Conservation (phyloP, 2,888 invertebrate genomes). For the Andrena fulva region DNA sequence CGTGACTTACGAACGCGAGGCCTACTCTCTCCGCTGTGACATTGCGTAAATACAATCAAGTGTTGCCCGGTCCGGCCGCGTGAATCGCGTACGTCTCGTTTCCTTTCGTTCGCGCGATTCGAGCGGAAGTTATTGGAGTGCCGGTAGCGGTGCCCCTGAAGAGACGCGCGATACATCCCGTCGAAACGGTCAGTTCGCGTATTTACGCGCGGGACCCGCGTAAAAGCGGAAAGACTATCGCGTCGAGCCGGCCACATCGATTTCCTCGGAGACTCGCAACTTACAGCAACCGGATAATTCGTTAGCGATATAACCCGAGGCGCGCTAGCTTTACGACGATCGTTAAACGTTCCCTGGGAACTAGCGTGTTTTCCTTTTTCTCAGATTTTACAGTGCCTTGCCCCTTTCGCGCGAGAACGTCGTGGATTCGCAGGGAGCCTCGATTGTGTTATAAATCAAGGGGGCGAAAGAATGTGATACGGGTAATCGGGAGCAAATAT, state of each 20-base stretch:
- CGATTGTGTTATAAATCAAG: not conserved
- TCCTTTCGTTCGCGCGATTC: not conserved
- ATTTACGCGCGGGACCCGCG: slow-evolving; percentile 52
- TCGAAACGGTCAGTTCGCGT: slow-evolving; percentile 29
- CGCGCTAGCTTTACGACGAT: slow-evolving; percentile 40
- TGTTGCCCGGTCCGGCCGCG: not conserved
- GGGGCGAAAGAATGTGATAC: not conserved
- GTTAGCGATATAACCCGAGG: slow-evolving; percentile 57
- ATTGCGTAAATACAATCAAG: slow-evolving; percentile 43
- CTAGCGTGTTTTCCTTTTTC: not conserved
- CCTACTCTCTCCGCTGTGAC: not conserved
- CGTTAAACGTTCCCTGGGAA: slow-evolving; percentile 38
- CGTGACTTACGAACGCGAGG: not conserved
- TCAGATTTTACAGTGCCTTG: not conserved
- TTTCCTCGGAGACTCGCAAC: slow-evolving; percentile 63
- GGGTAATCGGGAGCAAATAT: not conserved
- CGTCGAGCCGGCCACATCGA: slow-evolving; percentile 46
- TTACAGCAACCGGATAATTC: slow-evolving; percentile 62
- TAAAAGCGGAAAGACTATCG: slow-evolving; percentile 39
- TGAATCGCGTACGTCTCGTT: slow-evolving; percentile 13
- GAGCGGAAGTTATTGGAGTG: not conserved
- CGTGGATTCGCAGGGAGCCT: not conserved
- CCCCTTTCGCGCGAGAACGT: not conserved
- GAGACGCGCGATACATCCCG: slow-evolving; percentile 16
- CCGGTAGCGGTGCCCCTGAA: not conserved